Evolutionary conservation across 2,113 vertebrate species (phyloP).

Genomic region (Callocephalon fimbriatum): DNA sequence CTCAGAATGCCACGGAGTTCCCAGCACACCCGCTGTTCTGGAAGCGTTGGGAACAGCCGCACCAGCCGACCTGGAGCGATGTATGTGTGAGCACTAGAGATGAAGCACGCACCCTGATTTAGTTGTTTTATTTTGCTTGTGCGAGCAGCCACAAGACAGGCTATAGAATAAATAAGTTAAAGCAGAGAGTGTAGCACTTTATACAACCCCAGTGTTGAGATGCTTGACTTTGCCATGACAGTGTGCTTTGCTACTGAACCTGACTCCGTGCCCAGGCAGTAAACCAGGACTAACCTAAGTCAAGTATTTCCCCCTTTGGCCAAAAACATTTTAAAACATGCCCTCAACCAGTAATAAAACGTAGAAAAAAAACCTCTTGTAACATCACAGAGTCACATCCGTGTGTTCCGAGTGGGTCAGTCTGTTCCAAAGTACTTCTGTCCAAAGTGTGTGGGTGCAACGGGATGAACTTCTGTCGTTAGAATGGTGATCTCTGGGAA

Average conservation of each 20-base stretch:
- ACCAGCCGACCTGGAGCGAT: neutral
- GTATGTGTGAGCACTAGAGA: neutral
- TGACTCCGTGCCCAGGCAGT: conserved; percentile 2
- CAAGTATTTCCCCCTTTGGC: conserved; percentile 42
- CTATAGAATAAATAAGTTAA: conserved; percentile 65
- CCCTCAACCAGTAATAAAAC: conserved; percentile 33
- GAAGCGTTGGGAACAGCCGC: neutral
- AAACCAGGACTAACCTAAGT: conserved; percentile 9
- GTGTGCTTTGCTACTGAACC: neutral
- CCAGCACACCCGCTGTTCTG: neutral
- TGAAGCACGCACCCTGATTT: neutral
- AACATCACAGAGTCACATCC: neutral
- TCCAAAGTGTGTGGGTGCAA: conserved; percentile 96
- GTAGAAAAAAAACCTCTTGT: conserved; percentile 49
- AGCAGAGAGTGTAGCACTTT: conserved; percentile 31
- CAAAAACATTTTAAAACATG: conserved; percentile 19
- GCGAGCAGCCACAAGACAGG: conserved; percentile 41
- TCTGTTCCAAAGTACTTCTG: conserved; percentile 98
- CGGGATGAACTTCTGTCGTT: conserved; percentile 94
- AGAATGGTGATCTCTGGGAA: conserved; percentile 98
- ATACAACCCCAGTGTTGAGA: neutral
- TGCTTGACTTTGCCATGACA: neutral
- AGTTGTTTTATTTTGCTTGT: conserved; percentile 63
- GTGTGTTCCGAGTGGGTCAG: conserved; percentile 70
- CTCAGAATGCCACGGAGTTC: neutral